These are phyloP conservation scores for Heliconius charithonia DNA, from an alignment of 2,888 invertebrate species.

Conservation along the genomic window DNA sequence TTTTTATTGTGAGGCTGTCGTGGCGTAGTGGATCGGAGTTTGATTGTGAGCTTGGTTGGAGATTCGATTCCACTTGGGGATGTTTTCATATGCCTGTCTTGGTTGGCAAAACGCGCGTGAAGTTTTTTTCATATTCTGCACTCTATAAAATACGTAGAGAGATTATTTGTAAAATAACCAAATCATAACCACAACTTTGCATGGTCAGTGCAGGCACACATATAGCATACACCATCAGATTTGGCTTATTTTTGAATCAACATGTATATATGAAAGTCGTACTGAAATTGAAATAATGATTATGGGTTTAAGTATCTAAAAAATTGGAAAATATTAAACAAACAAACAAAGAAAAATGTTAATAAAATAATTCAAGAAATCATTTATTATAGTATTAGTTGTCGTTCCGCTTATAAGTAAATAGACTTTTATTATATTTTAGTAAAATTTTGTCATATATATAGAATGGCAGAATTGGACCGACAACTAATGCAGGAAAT, in stretches of 20 bases:
- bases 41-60: too few species aligned
- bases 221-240: too few species aligned
- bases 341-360: neutral
- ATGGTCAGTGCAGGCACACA: too few species aligned
- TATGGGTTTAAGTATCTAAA: neutral
- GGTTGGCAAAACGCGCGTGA: too few species aligned
- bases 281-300: neutral
- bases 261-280: too few species aligned
- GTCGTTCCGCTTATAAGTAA: neutral
- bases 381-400: neutral
- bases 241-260: too few species aligned
- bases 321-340: neutral
- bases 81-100: too few species aligned
- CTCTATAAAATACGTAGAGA: too few species aligned
- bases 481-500: slow-evolving; percentile 90
- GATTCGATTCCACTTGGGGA: too few species aligned
- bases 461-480: slow-evolving; percentile 92
- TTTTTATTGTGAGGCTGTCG: neutral
- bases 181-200: too few species aligned
- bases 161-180: too few species aligned
- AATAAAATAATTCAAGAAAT: neutral
- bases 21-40: neutral
- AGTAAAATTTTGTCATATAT: slow-evolving; percentile 30
- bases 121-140: too few species aligned
- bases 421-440: neutral